Evolutionary conservation across 2,113 vertebrate genomes (phyloP), one percentile per base, ranked within the genome.

Genomic region (Anoura caudifer): DNA sequence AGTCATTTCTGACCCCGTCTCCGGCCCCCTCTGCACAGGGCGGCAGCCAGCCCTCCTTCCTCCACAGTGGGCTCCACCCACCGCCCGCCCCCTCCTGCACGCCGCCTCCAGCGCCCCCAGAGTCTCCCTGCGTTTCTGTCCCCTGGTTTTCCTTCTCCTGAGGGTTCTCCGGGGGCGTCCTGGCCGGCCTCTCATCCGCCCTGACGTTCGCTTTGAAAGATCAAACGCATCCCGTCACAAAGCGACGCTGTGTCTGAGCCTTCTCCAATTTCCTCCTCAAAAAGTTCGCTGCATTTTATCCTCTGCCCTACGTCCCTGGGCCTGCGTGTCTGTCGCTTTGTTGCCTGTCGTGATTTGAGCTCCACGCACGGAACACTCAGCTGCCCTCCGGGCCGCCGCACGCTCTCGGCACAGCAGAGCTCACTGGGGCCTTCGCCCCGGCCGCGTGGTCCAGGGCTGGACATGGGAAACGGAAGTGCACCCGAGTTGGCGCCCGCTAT

Each of bases 151-250:
- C 86, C 54, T 54, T 38, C 54, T 56, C 14, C 24, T 1, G 6
- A 6, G 28, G 1, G 10, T 12, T 19, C 7, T 26, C 50, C 50
- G 4, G 50, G 4, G 24, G 59, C 28, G 56, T 61, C 59, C 59
- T 2, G 59, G 59, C 12, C 59, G 3, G 59, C 24, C 24, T 12
- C 59, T 26, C 5, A 54, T 97, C 91, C 56, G 2, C 20, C 69
- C 36, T 79, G 41, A 4, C 47, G 4, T 9, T 5, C 0, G 81
- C 98, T 96, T 75, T 96, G 69, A 92, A 81, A 59, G 90, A 91
- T 87, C 83, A 83, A 47, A 79, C 50, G 16, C 3, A 0, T 75
- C 97, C 13, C 43, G 3, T 45, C 80, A 41, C 70, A 17, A 79
- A 47, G 91, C 73, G 28, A 1, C 15, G 19, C n/a, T 50, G 45